Base-by-base conservation (phyloP, 92 coral and sea anemone genomes). In the Epizoanthus rinbou region DNA sequence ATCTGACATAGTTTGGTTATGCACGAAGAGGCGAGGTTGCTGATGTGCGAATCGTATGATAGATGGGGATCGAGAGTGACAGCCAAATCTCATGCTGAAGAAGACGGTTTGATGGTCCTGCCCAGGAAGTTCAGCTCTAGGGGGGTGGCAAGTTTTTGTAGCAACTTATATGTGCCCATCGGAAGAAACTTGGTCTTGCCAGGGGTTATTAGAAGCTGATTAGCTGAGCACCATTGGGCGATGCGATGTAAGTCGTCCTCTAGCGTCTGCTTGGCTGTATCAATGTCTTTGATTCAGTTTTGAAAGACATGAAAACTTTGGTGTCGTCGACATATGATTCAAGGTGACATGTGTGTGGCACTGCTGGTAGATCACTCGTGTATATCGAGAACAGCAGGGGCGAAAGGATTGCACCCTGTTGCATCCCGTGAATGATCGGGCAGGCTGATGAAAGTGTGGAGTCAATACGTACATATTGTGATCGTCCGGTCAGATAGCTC, bases 401-500 rank as follows among this genome's bases (percentile, higher is more conserved):
- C 62, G 89, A 90, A 21, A 87, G 58, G 23, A 85, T 91, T 14
- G 91, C 87, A 6, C 91, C 89, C 45, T 88, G 89, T 13, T 89
- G 91, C n/a, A 88, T 86, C 22, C 94, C 86, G 71, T 91, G 91
- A 16, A 88, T 83, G 69, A 82, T 89, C 11, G 82, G 85, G 8
- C 75, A 85, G n/a, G 89, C 60, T 17, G 87, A 28, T 21, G 89
- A 84, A 21, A 50, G n/a, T 16, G 86, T 47, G 24, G 90, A 56
- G n/a, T 86, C 86, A 18, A 87, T 87, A 3, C 93, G 86, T 23
- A 90, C 91, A 28, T 33, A 23, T 37, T 84, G 91, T 0, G 78
- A 10, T 71, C 89, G 43, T 1, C 84, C 89, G 43, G 85, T 5
- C 28, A 88, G 82, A 60, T 88, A 88, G 63, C 86, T 85, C 18